phyloP scores from a whole-genome alignment of 1,140 invertebrate species.

The Ephestia elutella region DNA sequence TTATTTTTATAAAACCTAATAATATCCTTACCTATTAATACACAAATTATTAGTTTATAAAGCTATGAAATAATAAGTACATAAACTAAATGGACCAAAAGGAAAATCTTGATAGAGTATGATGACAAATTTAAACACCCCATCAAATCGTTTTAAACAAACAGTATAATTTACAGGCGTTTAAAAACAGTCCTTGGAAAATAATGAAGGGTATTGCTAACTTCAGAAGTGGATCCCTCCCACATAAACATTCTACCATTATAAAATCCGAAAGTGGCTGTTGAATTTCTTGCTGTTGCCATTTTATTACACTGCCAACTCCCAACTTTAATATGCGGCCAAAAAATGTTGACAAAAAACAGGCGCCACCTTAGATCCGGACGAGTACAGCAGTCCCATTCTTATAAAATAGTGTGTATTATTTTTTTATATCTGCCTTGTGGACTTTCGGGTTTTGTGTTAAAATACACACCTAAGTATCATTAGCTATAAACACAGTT shows the following conservation, averaged over 20 bases:
- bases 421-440: slow-evolving; percentile 65
- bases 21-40: no score
- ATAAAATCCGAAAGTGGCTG: slow-evolving; percentile 57
- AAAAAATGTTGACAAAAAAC: slow-evolving; percentile 67
- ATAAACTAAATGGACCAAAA: no score
- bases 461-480: slow-evolving; percentile 73
- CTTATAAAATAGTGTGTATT: slow-evolving; percentile 62
- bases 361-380: slow-evolving; percentile 62
- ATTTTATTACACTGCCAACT: slow-evolving; percentile 67
- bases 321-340: slow-evolving; percentile 51
- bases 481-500: slow-evolving; percentile 72
- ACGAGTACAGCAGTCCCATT: slow-evolving; percentile 45
- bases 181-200: not conserved
- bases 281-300: slow-evolving; percentile 63
- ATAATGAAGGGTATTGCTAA: slow-evolving; percentile 11
- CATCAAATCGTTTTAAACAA: slow-evolving; percentile 17
- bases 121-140: no score
- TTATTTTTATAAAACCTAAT: no score
- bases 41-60: no score
- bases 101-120: no score
- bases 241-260: slow-evolving; percentile 42
- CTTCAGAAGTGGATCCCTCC: slow-evolving; percentile 32
- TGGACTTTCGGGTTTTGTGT: slow-evolving; percentile 63
- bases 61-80: no score
- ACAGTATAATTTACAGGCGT: not conserved